Base-by-base conservation (phyloP, 1,140 invertebrate genomes). In the Episyrphus balteatus region DNA sequence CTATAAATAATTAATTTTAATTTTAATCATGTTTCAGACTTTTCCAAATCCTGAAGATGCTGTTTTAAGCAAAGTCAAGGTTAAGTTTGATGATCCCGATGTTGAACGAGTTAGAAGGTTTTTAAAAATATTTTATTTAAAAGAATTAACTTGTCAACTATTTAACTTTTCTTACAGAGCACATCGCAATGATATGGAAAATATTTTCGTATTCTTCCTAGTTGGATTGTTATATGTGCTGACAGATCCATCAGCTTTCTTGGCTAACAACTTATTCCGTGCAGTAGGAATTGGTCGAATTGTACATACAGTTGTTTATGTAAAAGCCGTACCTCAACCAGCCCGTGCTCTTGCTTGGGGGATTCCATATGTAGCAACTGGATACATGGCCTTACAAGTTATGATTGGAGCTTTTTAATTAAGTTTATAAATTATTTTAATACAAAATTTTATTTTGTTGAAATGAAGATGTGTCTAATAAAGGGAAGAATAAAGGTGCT, bases 351-450 rank as follows among this genome's bases (percentile, higher is more conserved):
- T 83, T 5, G 42, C 66, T 36, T 84, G 75, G 52, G 62, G 68
- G 31, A 58, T 72, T 10, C 78, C 75, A 2, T 59, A 63, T 18
- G 13, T 45, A 1, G 58, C 73, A 14, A 81, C 71, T 11, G 31
- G 57, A 8, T 82, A 75, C 47, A 75, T 83, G 78, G 65, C 70
- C 2, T 8, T 75, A 9, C 56, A 62, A 33, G 66, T 69, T 8
- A 14, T 71, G 5, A 13, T 69, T 3, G 50, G 67, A 47, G 73
- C 72, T 10, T 53, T 50, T 79, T 86, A 46, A 81, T 86, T 60
- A 83, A 86, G 53, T 73, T 77, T 42, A 81, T 79, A 65, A 84
- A 89, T 59, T 88, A 92, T 57, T 90, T 86, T 57, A 89, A 90
- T 69, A 90, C n/a, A n/a, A n/a, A n/a, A n/a, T n/a, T n/a, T n/a